These are phyloP conservation scores for Beris chalybata DNA, from an alignment of 2,888 invertebrate genomes.

Conservation along the genomic window DNA sequence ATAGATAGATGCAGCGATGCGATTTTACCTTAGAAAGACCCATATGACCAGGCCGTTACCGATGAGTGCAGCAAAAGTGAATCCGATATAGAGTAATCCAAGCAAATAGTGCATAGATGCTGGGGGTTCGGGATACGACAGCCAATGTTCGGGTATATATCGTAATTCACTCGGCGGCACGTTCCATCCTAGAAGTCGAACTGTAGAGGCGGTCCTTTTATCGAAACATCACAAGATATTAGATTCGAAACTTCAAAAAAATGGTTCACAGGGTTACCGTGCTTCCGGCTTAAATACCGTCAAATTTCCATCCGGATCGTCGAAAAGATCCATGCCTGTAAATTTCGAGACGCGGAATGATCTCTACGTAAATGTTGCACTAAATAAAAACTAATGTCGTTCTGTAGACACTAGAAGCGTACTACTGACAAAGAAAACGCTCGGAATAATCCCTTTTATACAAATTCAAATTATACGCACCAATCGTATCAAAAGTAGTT, in stretches of 20 bases:
- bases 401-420: slow-evolving; percentile 15
- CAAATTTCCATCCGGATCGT: slow-evolving; percentile 25
- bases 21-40: slow-evolving; percentile 64
- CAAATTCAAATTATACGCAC: no score
- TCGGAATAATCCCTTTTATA: slow-evolving; percentile 11
- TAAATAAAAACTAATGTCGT: background rate
- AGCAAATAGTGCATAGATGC: slow-evolving; percentile 79
- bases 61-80: slow-evolving; percentile 70
- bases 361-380: slow-evolving; percentile 5
- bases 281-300: slow-evolving; percentile 39
- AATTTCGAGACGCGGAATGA: background rate
- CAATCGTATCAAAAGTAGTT: no score
- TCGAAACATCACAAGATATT: background rate
- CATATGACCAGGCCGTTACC: slow-evolving; percentile 87
- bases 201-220: slow-evolving; percentile 45
- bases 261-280: slow-evolving; percentile 26
- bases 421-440: slow-evolving; percentile 5
- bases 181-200: slow-evolving; percentile 71
- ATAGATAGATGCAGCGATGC: background rate
- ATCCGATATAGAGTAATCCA: slow-evolving; percentile 74
- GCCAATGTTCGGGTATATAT: slow-evolving; percentile 81
- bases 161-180: slow-evolving; percentile 74
- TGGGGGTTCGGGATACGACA: slow-evolving; percentile 76
- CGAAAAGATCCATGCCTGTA: slow-evolving; percentile 1
- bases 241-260: background rate